Evolutionary conservation across 1,140 invertebrate genomes (phyloP).

Genomic region (Capitella teleta): DNA sequence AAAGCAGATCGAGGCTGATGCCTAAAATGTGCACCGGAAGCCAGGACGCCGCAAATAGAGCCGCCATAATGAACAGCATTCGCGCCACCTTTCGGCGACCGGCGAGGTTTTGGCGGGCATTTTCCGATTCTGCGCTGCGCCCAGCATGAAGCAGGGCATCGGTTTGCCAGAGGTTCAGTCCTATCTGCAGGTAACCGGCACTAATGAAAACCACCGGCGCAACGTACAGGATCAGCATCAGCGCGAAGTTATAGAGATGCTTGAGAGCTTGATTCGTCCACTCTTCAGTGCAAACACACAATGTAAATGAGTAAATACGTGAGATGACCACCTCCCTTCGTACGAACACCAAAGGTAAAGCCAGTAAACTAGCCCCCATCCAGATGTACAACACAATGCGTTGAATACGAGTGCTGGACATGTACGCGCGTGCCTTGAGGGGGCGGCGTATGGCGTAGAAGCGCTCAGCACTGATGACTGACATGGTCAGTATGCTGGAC

Average conservation of each 20-base stretch:
- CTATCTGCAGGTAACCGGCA: constrained; percentile 69
- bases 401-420: background rate
- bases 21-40: constrained; percentile 26
- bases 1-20: constrained; percentile 22
- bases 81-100: constrained; percentile 20
- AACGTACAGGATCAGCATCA: constrained; percentile 60
- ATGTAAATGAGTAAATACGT: background rate
- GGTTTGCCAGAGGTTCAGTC: constrained; percentile 65
- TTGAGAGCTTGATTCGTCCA: constrained; percentile 13
- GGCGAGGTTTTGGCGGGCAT: constrained; percentile 4
- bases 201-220: constrained; percentile 67
- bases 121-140: background rate
- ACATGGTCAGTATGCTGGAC: constrained; percentile 9
- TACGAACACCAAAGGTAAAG: constrained; percentile 1
- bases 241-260: constrained; percentile 51
- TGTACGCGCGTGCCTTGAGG: constrained; percentile 3
- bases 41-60: constrained; percentile 26
- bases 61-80: constrained; percentile 22
- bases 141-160: constrained; percentile 45
- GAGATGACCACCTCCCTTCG: constrained; percentile 1
- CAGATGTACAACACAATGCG: constrained; percentile 5
- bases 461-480: constrained; percentile 12
- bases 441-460: constrained; percentile 11
- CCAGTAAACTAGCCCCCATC: constrained; percentile 3
- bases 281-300: constrained; percentile 16